Base-by-base conservation (phyloP, 1,140 invertebrate genomes). In the Chrysomallon squamiferum region DNA sequence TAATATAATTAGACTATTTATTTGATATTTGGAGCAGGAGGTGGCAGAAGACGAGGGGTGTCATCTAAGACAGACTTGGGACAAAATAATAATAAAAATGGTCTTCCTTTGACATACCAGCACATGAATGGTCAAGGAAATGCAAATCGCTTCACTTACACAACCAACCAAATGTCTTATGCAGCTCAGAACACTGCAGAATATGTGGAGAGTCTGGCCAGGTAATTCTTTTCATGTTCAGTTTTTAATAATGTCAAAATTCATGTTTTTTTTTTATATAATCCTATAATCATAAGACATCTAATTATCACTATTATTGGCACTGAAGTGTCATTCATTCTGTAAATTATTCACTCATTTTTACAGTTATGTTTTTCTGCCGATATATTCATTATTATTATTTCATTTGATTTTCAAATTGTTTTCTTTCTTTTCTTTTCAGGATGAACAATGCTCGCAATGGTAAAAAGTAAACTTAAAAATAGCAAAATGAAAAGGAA, bases 191-290 rank as follows among this genome's bases (percentile, higher is more conserved):
- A 76, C 59, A 74, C 75, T 33, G 66, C 75, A 61, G 79, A 81
- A 66, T 78, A 78, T 73, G 69, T 79, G 73, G 77, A 79, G 68
- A 77, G 73, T 67, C 75, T 81, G 49, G 73, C 74, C 58, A 79
- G 79, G 79, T 80, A 72, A 49, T 38, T 43, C 45, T 59, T 45
- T 25, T 29, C 41, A 47, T 25, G n/a, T n/a, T n/a, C n/a, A n/a
- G n/a, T n/a, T n/a, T n/a, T n/a, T n/a, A n/a, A n/a, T n/a, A n/a
- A n/a, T n/a, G n/a, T n/a, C n/a, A n/a, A n/a, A n/a, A n/a, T n/a
- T n/a, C n/a, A n/a, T n/a, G n/a, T n/a, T n/a, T n/a, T n/a, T n/a
- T n/a, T n/a, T n/a, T n/a, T n/a, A n/a, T n/a, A n/a, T n/a, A n/a
- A n/a, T n/a, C n/a, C n/a, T n/a, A n/a, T n/a, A n/a, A n/a, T n/a